Conservation (phyloP, 2,888 invertebrate genomes). For the Amiota minor region DNA sequence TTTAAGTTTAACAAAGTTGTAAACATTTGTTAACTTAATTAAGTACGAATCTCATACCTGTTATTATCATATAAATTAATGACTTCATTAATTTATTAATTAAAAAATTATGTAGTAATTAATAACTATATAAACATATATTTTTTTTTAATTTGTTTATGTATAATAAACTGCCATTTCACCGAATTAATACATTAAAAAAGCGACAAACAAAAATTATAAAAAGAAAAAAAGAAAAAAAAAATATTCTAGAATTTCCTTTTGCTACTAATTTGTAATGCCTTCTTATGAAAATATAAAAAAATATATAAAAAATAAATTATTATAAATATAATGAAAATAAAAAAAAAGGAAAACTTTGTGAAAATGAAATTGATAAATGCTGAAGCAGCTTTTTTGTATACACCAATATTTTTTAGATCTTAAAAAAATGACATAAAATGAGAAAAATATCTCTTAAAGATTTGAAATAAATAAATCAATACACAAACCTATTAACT, state of each 20-base stretch:
- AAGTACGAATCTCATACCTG: constrained; percentile 53
- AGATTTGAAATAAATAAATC: neutral
- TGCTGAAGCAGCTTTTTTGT: constrained; percentile 39
- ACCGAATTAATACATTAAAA: constrained; percentile 29
- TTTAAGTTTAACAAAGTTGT: constrained; percentile 17
- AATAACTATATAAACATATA: constrained; percentile 35
- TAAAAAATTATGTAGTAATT: constrained; percentile 12
- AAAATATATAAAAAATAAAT: constrained; percentile 3
- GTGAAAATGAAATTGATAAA: constrained; percentile 39
- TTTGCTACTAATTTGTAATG: too few species aligned
- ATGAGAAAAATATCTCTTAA: neutral
- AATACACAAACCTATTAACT: neutral
- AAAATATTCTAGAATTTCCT: neutral
- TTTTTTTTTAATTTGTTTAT: constrained; percentile 44
- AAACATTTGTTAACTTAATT: constrained; percentile 16
- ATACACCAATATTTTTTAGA: constrained; percentile 28
- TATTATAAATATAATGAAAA: constrained; percentile 15
- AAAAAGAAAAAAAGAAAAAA: neutral
- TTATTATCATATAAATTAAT: constrained; percentile 7
- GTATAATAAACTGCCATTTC: constrained; percentile 48
- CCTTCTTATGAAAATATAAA: neutral
- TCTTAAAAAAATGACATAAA: neutral
- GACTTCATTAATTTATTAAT: neutral
- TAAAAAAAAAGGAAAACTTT: constrained; percentile 20
- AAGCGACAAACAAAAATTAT: constrained; percentile 11